phyloP scores from a whole-genome alignment of 2,113 vertebrate species.

The Smithornis capensis region DNA sequence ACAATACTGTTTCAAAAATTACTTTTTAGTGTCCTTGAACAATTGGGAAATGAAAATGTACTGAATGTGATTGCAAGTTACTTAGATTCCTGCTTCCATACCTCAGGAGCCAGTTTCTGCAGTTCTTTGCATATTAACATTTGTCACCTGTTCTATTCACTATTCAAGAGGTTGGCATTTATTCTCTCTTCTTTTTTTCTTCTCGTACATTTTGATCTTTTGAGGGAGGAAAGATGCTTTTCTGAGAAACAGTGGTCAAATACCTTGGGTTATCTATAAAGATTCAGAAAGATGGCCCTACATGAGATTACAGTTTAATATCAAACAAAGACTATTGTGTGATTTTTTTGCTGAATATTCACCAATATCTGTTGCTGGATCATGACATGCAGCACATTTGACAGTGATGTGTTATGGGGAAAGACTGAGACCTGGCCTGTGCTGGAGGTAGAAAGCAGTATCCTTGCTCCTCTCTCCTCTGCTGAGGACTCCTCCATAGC shows the following conservation, averaged over 20 bases:
- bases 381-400: neutral
- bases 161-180: neutral
- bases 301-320: neutral
- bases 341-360: neutral
- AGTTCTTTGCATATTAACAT: neutral
- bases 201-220: neutral
- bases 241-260: neutral
- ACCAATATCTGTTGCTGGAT: neutral
- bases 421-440: neutral
- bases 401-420: neutral
- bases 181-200: neutral
- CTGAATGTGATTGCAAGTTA: neutral
- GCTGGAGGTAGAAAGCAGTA: neutral
- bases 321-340: neutral
- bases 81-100: neutral
- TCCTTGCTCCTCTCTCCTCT: neutral
- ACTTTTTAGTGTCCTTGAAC: neutral
- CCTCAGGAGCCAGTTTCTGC: neutral
- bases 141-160: neutral
- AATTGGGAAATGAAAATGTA: neutral
- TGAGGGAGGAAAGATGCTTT: neutral
- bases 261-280: neutral
- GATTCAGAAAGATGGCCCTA: neutral
- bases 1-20: slow-evolving; percentile 51
- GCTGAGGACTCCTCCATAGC: neutral